Evolutionary conservation across 2,113 vertebrate species (phyloP), one percentile per base, ranked within the genome.

Genomic region (Eubucco bourcierii): DNA sequence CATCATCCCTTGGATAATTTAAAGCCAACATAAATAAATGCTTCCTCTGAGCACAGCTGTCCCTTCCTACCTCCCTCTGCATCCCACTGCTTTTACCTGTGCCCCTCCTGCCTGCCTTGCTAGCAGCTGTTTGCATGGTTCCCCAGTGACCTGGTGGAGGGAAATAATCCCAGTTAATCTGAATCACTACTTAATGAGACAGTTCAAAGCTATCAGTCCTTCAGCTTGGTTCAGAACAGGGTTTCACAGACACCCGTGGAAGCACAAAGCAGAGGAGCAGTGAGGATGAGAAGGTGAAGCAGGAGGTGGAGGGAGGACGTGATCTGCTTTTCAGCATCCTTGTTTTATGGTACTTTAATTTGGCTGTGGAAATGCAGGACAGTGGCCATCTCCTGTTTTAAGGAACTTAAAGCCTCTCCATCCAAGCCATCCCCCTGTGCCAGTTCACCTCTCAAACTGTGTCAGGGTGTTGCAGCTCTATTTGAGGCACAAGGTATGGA

Each of bases 41-140:
- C 68, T 90, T 95, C 90, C 90, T 71, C 64, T 56, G 72, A 90
- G 72, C 79, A 47, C 87, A 95, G 93, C 84, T 95, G 84, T 87
- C 71, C 67, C 55, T 93, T 59, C 74, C 89, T 68, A 59, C 89
- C 63, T 84, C 68, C 73, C 78, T 75, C 44, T 0, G 0, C 1
- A 0, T 74, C 64, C 84, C 91, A 47, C 67, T 33, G 75, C 75
- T 83, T 67, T 61, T 0, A 1, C 70, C 70, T 9, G 19, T 39
- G 47, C 44, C 68, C 72, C 46, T 0, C 4, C 50, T 6, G 3
- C 72, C 59, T 0, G 0, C 65, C 50, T 73, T 31, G 20, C 55
- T 55, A 23, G 37, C 1, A 8, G 7, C 10, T 0, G 0, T n/a
- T 67, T 66, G 52, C 65, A 7, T 29, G 29, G 73, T 52, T 88